phyloP scores from a whole-genome alignment of 2,888 invertebrate genomes.

The Labia minor region DNA sequence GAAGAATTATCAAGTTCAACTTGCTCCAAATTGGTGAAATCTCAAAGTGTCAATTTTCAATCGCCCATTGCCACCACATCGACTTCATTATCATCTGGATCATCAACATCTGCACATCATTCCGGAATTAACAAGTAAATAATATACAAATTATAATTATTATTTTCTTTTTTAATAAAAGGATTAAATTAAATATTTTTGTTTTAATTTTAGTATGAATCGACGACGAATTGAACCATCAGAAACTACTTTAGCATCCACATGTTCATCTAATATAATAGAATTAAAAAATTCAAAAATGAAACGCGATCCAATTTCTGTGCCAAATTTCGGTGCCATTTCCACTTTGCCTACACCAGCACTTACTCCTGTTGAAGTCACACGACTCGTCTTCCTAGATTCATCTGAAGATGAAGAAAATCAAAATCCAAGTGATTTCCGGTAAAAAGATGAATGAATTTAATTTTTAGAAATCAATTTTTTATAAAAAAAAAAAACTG shows the following conservation, averaged over 20 bases:
- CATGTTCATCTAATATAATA: background rate
- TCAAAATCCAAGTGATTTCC: conserved; percentile 33
- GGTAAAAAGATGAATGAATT: conserved; percentile 7
- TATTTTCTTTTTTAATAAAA: background rate
- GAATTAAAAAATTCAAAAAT: conserved; percentile 31
- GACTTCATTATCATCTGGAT: background rate
- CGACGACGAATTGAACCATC: background rate
- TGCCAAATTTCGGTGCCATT: conserved; percentile 59
- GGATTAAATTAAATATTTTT: background rate
- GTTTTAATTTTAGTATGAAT: background rate
- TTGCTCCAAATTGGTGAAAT: background rate
- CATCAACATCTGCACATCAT: background rate
- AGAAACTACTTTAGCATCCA: background rate
- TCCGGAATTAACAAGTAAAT: background rate
- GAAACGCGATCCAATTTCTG: conserved; percentile 58
- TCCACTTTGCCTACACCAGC: conserved; percentile 47
- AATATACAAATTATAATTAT: too few species aligned
- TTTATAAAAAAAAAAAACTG: too few species aligned
- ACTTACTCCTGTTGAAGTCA: conserved; percentile 54
- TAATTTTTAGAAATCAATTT: background rate
- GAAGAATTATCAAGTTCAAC: background rate
- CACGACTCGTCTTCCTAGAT: conserved; percentile 57
- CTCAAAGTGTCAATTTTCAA: background rate
- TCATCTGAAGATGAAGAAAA: conserved; percentile 50
- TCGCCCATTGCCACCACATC: background rate